Evolutionary conservation across 1,140 invertebrate genomes (phyloP).

Genomic region (Aphelenchoides besseyi): DNA sequence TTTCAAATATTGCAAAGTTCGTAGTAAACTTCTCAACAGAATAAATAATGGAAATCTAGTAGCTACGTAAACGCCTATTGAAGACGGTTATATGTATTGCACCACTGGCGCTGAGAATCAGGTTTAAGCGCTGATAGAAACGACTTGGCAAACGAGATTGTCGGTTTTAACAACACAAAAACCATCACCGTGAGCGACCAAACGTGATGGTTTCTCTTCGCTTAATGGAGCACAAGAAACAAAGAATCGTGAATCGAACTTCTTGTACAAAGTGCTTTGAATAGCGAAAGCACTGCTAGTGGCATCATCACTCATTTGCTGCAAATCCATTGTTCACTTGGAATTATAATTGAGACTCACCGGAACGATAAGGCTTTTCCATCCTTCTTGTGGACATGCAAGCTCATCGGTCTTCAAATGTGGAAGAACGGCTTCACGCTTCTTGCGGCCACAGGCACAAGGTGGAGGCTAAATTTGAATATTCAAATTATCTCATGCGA

Average conservation of each 20-base stretch:
- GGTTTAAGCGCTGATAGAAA: conserved; percentile 20
- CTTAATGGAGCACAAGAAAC: conserved; percentile 17
- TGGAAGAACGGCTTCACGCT: conserved; percentile 8
- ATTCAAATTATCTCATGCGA: background rate
- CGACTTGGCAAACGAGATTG: conserved; percentile 14
- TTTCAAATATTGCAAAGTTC: background rate
- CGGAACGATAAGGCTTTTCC: background rate
- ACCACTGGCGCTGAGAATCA: background rate
- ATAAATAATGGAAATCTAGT: background rate
- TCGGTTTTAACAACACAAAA: conserved; percentile 1
- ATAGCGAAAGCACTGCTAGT: conserved; percentile 10
- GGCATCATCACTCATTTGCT: conserved; percentile 7
- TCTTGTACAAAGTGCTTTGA: conserved; percentile 19
- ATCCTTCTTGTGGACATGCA: conserved; percentile 16
- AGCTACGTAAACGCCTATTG: background rate
- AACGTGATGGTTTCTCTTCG: conserved; percentile 18
- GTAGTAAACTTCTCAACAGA: background rate
- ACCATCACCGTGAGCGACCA: conserved; percentile 19
- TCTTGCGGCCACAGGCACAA: conserved; percentile 1
- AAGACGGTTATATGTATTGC: background rate
- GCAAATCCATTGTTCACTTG: background rate
- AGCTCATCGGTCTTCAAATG: conserved; percentile 19
- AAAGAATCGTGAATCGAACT: conserved; percentile 15
- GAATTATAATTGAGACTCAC: background rate
- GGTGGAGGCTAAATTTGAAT: background rate